These are phyloP conservation scores for Nebria salina DNA, from an alignment of 2,888 invertebrate species.

Conservation along the genomic window DNA sequence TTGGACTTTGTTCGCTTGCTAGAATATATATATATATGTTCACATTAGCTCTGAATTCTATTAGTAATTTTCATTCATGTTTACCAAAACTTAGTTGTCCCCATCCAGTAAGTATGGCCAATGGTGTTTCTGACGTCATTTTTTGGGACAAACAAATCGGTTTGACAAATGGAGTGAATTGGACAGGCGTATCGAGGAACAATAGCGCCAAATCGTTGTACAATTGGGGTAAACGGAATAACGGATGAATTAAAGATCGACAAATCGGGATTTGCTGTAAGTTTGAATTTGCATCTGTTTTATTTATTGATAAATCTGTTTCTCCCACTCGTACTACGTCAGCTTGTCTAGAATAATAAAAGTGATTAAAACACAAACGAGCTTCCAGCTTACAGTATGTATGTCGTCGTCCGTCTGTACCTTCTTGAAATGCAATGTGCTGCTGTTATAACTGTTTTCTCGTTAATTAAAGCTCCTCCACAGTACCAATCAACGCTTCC, in stretches of 20 bases:
- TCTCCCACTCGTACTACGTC: slow-evolving; percentile 39
- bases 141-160: slow-evolving; percentile 35
- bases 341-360: slow-evolving; percentile 21
- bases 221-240: slow-evolving; percentile 31
- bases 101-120: slow-evolving; percentile 38
- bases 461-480: slow-evolving; percentile 39
- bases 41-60: neutral
- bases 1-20: slow-evolving; percentile 46
- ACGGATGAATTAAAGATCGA: slow-evolving; percentile 22
- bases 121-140: slow-evolving; percentile 8
- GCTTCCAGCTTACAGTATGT: too few species aligned
- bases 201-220: slow-evolving; percentile 40
- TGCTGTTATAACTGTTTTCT: slow-evolving; percentile 40
- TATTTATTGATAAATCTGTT: slow-evolving; percentile 21
- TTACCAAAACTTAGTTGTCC: slow-evolving; percentile 44
- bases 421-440: slow-evolving; percentile 42
- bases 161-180: slow-evolving; percentile 19
- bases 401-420: neutral
- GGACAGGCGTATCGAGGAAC: slow-evolving; percentile 26
- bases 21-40: neutral
- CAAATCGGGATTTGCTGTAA: slow-evolving; percentile 29
- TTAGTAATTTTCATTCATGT: neutral
- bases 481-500: slow-evolving; percentile 36
- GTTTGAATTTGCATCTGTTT: slow-evolving; percentile 16
- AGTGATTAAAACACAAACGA: neutral